Percentiles rank a stretch among this genome's conserved stretches.
Evolutionary conservation across 2,888 invertebrate species (phyloP).

Genomic region (Torymus texanus): DNA sequence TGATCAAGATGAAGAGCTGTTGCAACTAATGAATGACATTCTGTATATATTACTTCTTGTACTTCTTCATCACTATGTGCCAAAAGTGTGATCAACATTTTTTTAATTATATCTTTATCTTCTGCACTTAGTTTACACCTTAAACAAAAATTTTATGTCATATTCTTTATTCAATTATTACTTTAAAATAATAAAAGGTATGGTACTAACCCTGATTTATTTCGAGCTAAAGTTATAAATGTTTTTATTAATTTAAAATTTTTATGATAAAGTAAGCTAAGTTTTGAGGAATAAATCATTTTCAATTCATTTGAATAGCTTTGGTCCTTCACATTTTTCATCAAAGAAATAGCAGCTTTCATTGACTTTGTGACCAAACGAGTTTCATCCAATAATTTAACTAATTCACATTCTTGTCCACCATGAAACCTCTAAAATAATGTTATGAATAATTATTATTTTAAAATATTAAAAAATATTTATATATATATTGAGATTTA

Average conservation of each 20-base stretch:
- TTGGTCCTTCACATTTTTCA: slow-evolving; percentile 63
- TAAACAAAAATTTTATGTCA: slow-evolving; percentile 24
- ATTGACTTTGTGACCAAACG: slow-evolving; percentile 75
- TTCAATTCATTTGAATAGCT: slow-evolving; percentile 72
- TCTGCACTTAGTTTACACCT: slow-evolving; percentile 63
- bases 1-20: slow-evolving; percentile 77
- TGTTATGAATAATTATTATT: slow-evolving; percentile 43
- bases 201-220: slow-evolving; percentile 63
- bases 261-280: slow-evolving; percentile 79
- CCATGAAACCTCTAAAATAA: slow-evolving; percentile 73
- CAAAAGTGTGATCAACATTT: slow-evolving; percentile 77
- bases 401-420: slow-evolving; percentile 68
- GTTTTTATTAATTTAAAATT: slow-evolving; percentile 77
- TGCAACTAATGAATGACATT: slow-evolving; percentile 77
- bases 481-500: not conserved
- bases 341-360: slow-evolving; percentile 71
- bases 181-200: slow-evolving; percentile 4
- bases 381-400: slow-evolving; percentile 75
- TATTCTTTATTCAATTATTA: slow-evolving; percentile 12
- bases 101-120: slow-evolving; percentile 62
- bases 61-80: slow-evolving; percentile 78
- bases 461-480: not conserved
- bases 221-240: slow-evolving; percentile 75
- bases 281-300: slow-evolving; percentile 77
- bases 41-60: slow-evolving; percentile 77